Evolutionary conservation across 1,140 invertebrate species (phyloP).

Genomic region (Heliothis virescens): DNA sequence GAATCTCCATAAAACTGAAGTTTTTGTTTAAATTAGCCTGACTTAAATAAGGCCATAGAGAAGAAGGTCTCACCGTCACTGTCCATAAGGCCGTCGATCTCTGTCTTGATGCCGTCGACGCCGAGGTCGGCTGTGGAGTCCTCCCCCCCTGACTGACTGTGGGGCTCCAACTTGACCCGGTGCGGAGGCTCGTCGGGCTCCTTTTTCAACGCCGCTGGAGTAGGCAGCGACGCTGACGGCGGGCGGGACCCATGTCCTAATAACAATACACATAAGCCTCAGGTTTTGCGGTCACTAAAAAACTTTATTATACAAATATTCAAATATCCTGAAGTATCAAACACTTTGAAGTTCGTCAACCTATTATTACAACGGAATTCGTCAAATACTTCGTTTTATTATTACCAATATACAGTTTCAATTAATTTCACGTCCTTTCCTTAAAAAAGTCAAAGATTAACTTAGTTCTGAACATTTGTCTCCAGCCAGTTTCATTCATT

Average conservation of each 20-base stretch:
- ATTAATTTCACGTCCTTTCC: background rate
- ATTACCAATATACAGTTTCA: no score
- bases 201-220: slow-evolving; percentile 82
- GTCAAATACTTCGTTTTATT: no score
- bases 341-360: no score
- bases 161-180: slow-evolving; percentile 84
- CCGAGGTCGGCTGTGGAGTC: slow-evolving; percentile 76
- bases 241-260: slow-evolving; percentile 83
- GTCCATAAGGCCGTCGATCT: slow-evolving; percentile 85
- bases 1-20: no score
- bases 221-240: slow-evolving; percentile 80
- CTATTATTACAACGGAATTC: no score
- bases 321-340: no score
- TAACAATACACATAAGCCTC: no score
- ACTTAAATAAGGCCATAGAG: no score
- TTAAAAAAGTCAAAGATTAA: background rate
- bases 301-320: no score
- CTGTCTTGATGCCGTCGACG: slow-evolving; percentile 85
- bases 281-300: no score
- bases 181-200: slow-evolving; percentile 81
- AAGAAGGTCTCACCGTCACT: slow-evolving; percentile 73
- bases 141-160: slow-evolving; percentile 76
- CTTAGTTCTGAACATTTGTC: slow-evolving; percentile 1
- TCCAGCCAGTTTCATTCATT: slow-evolving; percentile 14
- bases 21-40: no score